phyloP scores from a whole-genome alignment of 2,113 vertebrate genomes.

The Suricata suricatta region DNA sequence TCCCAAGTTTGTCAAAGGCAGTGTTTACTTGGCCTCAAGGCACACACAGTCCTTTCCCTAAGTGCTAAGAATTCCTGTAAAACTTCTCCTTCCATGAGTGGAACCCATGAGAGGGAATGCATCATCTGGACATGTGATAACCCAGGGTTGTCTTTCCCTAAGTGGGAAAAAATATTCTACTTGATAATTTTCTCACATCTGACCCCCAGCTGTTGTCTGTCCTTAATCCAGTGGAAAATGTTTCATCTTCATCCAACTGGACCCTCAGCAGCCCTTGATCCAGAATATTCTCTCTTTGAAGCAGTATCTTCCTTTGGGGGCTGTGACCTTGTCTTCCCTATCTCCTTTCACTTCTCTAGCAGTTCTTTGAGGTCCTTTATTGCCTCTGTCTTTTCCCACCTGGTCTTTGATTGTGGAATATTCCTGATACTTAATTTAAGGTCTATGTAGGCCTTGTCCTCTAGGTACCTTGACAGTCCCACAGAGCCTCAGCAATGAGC shows the following conservation, averaged over 20 bases:
- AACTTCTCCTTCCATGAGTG: not conserved
- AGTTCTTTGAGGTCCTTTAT: not conserved
- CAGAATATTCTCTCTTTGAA: not conserved
- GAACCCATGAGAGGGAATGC: not conserved
- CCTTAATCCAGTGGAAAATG: not conserved
- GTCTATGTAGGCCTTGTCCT: not conserved
- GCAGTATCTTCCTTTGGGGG: not conserved
- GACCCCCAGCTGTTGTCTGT: not conserved
- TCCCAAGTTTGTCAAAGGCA: constrained; percentile 50
- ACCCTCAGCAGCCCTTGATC: not conserved
- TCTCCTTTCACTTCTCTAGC: not conserved
- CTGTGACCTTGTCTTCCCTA: not conserved
- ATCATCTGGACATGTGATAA: not conserved
- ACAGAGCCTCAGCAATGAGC: not conserved
- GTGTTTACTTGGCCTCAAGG: constrained; percentile 47
- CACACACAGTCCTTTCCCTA: constrained; percentile 48
- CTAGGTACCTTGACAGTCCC: not conserved
- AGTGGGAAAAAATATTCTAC: not conserved
- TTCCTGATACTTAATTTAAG: not conserved
- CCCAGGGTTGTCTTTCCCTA: not conserved
- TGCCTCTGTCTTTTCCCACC: not conserved
- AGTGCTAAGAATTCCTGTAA: constrained; percentile 53
- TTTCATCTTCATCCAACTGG: not conserved
- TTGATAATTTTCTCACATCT: not conserved
- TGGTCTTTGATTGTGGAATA: not conserved